Evolutionary conservation across 1,140 invertebrate genomes (phyloP).

Genomic region (Nephila pilipes): DNA sequence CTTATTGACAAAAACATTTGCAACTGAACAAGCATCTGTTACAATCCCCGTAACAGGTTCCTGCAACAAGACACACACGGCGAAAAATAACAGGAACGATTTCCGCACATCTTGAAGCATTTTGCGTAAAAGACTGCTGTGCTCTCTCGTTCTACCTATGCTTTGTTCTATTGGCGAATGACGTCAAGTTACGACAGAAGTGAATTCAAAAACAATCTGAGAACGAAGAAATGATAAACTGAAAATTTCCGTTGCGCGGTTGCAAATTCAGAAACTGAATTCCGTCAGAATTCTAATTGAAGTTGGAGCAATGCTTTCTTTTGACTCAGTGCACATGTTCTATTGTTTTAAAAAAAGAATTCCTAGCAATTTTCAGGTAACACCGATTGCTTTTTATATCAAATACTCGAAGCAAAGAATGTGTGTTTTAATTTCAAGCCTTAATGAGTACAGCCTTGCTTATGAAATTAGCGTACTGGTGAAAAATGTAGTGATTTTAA

Average conservation of each 20-base stretch:
- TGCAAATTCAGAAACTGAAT: not conserved
- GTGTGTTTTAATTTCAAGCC: too few relatives aligned
- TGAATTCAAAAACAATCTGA: not conserved
- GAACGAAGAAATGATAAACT: not conserved
- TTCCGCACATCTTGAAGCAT: constrained; percentile 22
- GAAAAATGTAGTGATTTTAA: too few relatives aligned
- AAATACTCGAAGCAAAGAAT: too few relatives aligned
- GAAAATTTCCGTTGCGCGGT: not conserved
- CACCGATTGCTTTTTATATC: too few relatives aligned
- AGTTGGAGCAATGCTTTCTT: not conserved
- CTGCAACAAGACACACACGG: not conserved
- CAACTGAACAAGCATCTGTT: not conserved
- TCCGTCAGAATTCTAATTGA: not conserved
- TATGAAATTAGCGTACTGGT: too few relatives aligned
- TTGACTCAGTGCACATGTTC: too few relatives aligned
- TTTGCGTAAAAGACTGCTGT: not conserved
- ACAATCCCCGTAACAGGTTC: constrained; percentile 8
- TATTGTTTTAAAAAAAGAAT: too few relatives aligned
- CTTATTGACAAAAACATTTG: constrained; percentile 28
- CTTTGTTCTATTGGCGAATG: not conserved
- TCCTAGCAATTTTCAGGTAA: too few relatives aligned
- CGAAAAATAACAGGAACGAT: not conserved
- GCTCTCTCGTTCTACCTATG: not conserved
- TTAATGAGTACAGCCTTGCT: too few relatives aligned
- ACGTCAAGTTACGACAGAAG: not conserved